Base-by-base conservation (phyloP, 2,888 invertebrate genomes). In the Trachelus iudaicus region DNA sequence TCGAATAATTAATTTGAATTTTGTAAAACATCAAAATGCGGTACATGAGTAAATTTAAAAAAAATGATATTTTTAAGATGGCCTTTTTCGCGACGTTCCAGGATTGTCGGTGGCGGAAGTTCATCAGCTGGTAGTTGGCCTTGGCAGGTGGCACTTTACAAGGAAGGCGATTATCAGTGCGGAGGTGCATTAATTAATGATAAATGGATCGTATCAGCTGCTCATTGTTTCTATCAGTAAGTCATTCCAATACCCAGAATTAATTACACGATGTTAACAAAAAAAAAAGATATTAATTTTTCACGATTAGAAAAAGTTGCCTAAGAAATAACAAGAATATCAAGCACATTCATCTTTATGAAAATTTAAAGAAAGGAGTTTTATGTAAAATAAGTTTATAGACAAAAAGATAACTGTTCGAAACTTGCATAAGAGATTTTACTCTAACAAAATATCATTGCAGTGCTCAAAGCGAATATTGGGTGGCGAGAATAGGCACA, bases 131-230 rank as follows among this genome's bases (percentile, higher is more conserved):
- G 96, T 83, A 94, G 96, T 37, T 96, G 96, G 96, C 96, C 96
- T 4, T 96, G 96, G 96, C 96, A 96, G 92, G 96, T 96, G n/a
- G 96, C 96, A 69, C 93, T 96, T 34, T 96, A 96, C 92, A 95
- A 96, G 87, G 96, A 96, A 92, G 96, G 96, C 0, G 96, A 96
- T 92, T 96, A 96, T 92, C 96, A 96, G 92, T 96, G 96, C 89
- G 96, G 96, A 33, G 96, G 95, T 33, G 96, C 96, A 3, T 93
- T 96, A 73, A 93, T 96, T 82, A 93, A 94, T 23, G 93, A 94
- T 79, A 93, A 93, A 86, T 96, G 96, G 96, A 93, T 96, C 75
- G 92, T 96, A 11, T 96, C 96, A 0, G 96, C 96, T 73, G 96
- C 96, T 69, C 96, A 96, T 90, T 96, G 96, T 87, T 96, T 96